Conservation (phyloP, 2,888 invertebrate species). For the Drosophila yooni region DNA sequence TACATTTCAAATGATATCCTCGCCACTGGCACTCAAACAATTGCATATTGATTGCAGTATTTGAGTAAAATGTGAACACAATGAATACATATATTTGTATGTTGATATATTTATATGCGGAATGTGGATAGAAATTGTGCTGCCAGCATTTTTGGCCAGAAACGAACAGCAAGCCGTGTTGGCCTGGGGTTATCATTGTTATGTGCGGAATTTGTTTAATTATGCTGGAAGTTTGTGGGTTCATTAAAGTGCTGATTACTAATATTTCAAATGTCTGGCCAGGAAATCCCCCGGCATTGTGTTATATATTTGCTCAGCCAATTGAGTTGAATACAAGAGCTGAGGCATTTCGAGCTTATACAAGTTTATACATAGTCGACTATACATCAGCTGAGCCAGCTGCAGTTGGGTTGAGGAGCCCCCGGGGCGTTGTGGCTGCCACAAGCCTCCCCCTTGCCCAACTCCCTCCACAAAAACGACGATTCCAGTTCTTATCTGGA, state of each 20-base stretch:
- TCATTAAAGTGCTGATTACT: conserved; percentile 52
- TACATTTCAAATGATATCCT: conserved; percentile 4
- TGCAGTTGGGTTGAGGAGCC: conserved; percentile 8
- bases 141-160: conserved; percentile 13
- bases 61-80: conserved; percentile 17
- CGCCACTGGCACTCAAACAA: conserved; percentile 13
- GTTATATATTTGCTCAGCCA: conserved; percentile 26
- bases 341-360: conserved; percentile 1
- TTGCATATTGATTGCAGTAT: conserved; percentile 30
- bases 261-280: conserved; percentile 28
- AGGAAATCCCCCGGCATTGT: conserved; percentile 1
- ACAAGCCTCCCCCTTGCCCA: not conserved
- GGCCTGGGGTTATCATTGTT: conserved; percentile 28
- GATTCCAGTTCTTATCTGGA: conserved; percentile 32
- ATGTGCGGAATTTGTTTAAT: conserved; percentile 49
- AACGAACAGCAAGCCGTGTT: conserved; percentile 9
- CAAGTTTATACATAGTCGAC: conserved; percentile 10
- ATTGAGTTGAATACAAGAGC: conserved; percentile 22
- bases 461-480: not conserved
- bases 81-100: not conserved
- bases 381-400: not conserved
- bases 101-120: not conserved
- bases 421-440: conserved; percentile 37
- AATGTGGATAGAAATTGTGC: conserved; percentile 5
- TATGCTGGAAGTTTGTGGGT: conserved; percentile 47